These are phyloP conservation scores for Phymatocera aterrima DNA, from an alignment of 2,888 invertebrate species.

Conservation along the genomic window DNA sequence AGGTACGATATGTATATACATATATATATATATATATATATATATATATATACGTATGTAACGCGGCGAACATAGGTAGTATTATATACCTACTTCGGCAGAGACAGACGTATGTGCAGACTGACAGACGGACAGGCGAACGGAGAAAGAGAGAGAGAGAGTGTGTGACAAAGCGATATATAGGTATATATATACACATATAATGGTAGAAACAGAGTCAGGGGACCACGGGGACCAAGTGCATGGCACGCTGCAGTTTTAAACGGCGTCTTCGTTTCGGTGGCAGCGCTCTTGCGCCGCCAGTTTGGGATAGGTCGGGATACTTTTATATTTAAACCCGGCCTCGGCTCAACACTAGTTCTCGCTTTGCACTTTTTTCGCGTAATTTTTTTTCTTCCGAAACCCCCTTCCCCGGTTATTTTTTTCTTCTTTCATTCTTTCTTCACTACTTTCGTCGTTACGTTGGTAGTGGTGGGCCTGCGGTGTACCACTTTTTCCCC, in stretches of 20 bases:
- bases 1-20: not conserved
- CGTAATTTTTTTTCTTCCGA: constrained; percentile 32
- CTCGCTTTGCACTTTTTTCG: constrained; percentile 40
- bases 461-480: too few relatives aligned
- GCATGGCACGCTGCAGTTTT: constrained; percentile 39
- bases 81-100: constrained; percentile 16
- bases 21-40: too few relatives aligned
- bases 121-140: not conserved
- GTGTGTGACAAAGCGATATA: not conserved
- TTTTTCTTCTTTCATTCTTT: constrained; percentile 40
- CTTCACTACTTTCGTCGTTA: constrained; percentile 3
- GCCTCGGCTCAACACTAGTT: constrained; percentile 22
- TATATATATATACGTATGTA: too few relatives aligned
- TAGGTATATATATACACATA: too few relatives aligned
- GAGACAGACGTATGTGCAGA: constrained; percentile 11
- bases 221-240: constrained; percentile 36
- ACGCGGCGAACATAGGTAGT: too few relatives aligned
- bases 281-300: constrained; percentile 41
- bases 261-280: constrained; percentile 43
- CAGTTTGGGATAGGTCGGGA: constrained; percentile 45
- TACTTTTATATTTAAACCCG: constrained; percentile 45
- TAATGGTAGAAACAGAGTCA: not conserved
- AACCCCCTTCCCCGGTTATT: constrained; percentile 4
- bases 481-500: not conserved
- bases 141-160: constrained; percentile 2